Base-by-base conservation (phyloP, 2,888 invertebrate genomes). In the Proisotoma minuta region DNA sequence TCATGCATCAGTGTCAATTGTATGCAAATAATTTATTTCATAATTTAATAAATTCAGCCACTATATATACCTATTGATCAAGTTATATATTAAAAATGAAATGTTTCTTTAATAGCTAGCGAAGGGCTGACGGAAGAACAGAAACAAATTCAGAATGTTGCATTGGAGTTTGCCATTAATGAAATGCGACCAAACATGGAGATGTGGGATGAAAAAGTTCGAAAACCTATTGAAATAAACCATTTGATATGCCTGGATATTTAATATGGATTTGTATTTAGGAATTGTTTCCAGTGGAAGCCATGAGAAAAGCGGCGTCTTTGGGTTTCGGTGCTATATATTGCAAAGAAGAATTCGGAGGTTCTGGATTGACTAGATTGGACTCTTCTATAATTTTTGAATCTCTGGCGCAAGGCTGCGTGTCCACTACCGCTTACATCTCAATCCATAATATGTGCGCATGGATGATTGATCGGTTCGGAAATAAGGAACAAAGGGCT, bases 391-490 rank as follows among this genome's bases (percentile, higher is more conserved):
- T 83, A 12, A 80, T 82, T 62, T 83, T 83, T 75, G 83, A 83
- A 76, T 81, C 83, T n/a, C 73, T 83, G 23, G 76, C 82, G 1
- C 78, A 78, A 59, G 83, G 83, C 15, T 82, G 82, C 76, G 78
- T 79, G 40, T 80, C 81, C 43, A 83, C 83, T 2, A 81, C 82
- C 15, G 83, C 83, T 15, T 83, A 81, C 71, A 78, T 83, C 59
- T 80, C 79, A 68, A 83, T 83, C 71, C 34, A 8, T 73, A 81
- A 81, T 71, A 82, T 82, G 81, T 79, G 79, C 75, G 77, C 79
- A 0, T 82, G 82, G 82, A 83, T 83, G 82, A 77, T 83, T 58
- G 82, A 82, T 74, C 75, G 77, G n/a, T 83, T 78, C 76, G 83
- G 80, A 15, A 78, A 74, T 66, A 76, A 78, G 18, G 76, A 77